These are phyloP conservation scores for Plumapathes pennacea DNA, from an alignment of 92 coral and sea anemone genomes.

Conservation along the genomic window DNA sequence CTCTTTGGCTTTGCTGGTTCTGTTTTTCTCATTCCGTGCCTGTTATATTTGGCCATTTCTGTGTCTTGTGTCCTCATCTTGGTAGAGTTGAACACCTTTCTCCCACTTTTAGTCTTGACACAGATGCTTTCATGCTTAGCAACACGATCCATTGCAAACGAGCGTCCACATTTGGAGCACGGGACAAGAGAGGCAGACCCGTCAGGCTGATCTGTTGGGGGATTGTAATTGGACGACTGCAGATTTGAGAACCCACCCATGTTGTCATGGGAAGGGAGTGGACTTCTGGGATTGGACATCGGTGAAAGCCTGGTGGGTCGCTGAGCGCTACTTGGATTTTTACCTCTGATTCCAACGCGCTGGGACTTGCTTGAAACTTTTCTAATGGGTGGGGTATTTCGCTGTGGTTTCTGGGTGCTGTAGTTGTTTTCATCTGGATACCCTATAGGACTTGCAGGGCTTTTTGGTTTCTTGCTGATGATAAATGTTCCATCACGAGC, in stretches of 20 bases:
- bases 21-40: constrained; percentile 56
- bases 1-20: constrained; percentile 68
- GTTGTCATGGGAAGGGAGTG: constrained; percentile 17
- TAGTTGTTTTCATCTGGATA: too few species aligned
- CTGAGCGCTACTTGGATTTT: too few species aligned
- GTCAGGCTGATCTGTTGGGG: constrained; percentile 17
- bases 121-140: constrained; percentile 80
- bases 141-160: constrained; percentile 80
- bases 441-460: constrained; percentile 5
- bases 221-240: neutral
- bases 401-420: too few species aligned
- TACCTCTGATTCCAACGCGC: too few species aligned
- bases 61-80: constrained; percentile 90
- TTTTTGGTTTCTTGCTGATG: constrained; percentile 13
- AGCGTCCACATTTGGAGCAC: constrained; percentile 93
- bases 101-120: constrained; percentile 25
- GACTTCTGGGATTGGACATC: constrained; percentile 30
- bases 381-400: too few species aligned
- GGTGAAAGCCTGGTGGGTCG: constrained; percentile 64
- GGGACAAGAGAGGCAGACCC: constrained; percentile 48
- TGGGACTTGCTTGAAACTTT: too few species aligned
- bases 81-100: constrained; percentile 82
- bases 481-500: too few species aligned
- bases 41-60: constrained; percentile 64
- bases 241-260: constrained; percentile 3